These are phyloP conservation scores for Oscheius sp. DNA, from an alignment of 2,888 invertebrate species.

Conservation along the genomic window DNA sequence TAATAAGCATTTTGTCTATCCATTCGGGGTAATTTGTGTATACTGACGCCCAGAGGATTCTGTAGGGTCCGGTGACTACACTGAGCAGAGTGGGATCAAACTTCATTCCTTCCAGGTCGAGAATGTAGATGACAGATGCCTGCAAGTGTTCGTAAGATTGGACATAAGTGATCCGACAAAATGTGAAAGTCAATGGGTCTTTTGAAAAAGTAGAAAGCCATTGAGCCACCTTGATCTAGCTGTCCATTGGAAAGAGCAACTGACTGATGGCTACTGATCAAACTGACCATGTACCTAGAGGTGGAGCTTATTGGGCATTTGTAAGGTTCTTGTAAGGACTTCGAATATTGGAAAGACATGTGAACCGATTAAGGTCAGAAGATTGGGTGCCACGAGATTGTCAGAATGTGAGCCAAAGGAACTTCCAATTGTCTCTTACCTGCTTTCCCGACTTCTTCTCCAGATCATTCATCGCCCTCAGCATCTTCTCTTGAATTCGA, in stretches of 20 bases:
- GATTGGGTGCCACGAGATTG: not conserved
- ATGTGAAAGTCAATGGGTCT: too few species aligned
- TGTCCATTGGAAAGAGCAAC: too few species aligned
- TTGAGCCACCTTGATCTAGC: too few species aligned
- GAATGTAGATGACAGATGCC: slow-evolving; percentile 57
- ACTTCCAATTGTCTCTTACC: slow-evolving; percentile 12
- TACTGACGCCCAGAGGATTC: slow-evolving; percentile 65
- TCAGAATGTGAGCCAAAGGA: not conserved
- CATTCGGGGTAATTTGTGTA: slow-evolving; percentile 67
- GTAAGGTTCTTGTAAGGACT: too few species aligned
- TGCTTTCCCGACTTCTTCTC: slow-evolving; percentile 56
- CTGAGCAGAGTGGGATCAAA: slow-evolving; percentile 61
- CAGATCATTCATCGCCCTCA: slow-evolving; percentile 60
- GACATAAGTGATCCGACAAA: not conserved
- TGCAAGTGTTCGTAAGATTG: not conserved
- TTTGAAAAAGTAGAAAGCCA: too few species aligned
- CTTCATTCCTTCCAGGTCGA: slow-evolving; percentile 65
- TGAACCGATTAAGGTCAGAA: too few species aligned
- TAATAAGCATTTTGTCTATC: slow-evolving; percentile 59
- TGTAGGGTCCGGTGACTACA: slow-evolving; percentile 66
- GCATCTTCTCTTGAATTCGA: slow-evolving; percentile 62
- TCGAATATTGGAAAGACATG: too few species aligned
- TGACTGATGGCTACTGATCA: too few species aligned
- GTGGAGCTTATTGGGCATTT: too few species aligned
- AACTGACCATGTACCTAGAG: too few species aligned